A percentile compares a stretch with the other conserved stretches of the same genome.
Evolutionary conservation across 2,113 vertebrate species (phyloP).

Genomic region (Oreochromis niloticus): DNA sequence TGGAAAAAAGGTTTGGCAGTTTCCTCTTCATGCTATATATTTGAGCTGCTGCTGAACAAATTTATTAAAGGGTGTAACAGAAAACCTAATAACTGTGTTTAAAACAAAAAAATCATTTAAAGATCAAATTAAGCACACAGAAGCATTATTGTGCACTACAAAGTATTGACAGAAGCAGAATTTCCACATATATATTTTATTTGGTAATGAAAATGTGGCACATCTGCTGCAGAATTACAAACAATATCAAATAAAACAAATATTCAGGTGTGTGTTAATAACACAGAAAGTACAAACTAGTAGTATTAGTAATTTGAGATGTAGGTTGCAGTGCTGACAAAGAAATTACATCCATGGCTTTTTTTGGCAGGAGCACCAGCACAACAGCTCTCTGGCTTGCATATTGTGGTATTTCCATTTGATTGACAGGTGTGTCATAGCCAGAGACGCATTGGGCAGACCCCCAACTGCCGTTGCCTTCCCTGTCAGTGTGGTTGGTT

Average conservation of each 20-base stretch:
- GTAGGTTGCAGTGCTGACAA: slow-evolving; percentile 30
- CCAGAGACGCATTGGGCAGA: slow-evolving; percentile 63
- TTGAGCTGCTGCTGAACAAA: not conserved
- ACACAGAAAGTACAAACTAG: not conserved
- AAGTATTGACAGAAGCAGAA: not conserved
- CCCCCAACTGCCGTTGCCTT: slow-evolving; percentile 55
- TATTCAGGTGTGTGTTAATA: not conserved
- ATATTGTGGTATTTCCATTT: slow-evolving; percentile 47
- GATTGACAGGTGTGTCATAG: slow-evolving; percentile 71
- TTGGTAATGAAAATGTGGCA: not conserved
- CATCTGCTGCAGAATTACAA: not conserved
- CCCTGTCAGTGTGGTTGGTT: slow-evolving; percentile 59
- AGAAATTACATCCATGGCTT: slow-evolving; percentile 9
- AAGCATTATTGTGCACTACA: not conserved
- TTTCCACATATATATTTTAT: not conserved
- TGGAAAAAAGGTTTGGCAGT: not conserved
- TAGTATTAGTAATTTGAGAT: slow-evolving; percentile 9
- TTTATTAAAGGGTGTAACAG: not conserved
- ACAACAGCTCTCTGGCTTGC: slow-evolving; percentile 43
- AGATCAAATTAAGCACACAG: not conserved
- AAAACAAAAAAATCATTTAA: not conserved
- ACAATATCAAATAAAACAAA: not conserved
- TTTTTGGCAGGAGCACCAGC: slow-evolving; percentile 31
- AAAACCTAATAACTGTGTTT: not conserved
- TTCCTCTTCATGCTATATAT: not conserved